Evolutionary conservation across 2,888 invertebrate species (phyloP), one percentile per base, ranked within the genome.

Genomic region (Lissonota sp.): DNA sequence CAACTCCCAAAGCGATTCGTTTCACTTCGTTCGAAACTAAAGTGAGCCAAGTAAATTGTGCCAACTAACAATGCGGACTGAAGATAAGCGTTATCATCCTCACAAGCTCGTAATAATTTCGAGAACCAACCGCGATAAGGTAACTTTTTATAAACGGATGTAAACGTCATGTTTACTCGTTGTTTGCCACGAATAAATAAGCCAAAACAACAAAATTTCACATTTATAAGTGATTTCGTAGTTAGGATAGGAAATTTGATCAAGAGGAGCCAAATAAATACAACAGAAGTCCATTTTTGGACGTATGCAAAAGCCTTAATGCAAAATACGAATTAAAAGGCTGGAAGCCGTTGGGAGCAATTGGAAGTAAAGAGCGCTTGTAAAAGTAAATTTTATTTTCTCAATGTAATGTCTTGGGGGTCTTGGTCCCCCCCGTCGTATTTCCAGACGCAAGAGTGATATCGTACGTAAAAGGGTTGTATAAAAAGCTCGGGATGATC

Each of bases 31-130:
- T 10, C 10, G 39, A 75, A 64, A 75, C 64, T 70, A 66, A 58
- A 58, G 44, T 44, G 51, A 80, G 79, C 64, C 37, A 60, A 80
- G 74, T 70, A 67, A 80, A 76, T 80, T 72, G 71, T 71, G 76
- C 66, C 76, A 60, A 67, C 64, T 75, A 64, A 70, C 76, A 49
- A 76, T 67, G 42, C 46, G 12, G 37, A 26, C 12, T 14, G 46
- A 60, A 12, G 80, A 80, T 80, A 80, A 76, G 76, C 46, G 53
- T 67, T 80, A 80, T 80, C 80, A 26, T 26, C 67, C 42, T 44
- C 10, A 42, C 64, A 57, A n/a, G 64, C 26, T 26, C 46, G 64
- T 70, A 60, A 70, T 66, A 66, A n/a, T 51, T 64, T 26, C 69
- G 53, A 63, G 63, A 37, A 70, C n/a, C 53, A 8, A 51, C 26